Base-by-base conservation (phyloP, 2,113 vertebrate genomes). In the Trachemys scripta region DNA sequence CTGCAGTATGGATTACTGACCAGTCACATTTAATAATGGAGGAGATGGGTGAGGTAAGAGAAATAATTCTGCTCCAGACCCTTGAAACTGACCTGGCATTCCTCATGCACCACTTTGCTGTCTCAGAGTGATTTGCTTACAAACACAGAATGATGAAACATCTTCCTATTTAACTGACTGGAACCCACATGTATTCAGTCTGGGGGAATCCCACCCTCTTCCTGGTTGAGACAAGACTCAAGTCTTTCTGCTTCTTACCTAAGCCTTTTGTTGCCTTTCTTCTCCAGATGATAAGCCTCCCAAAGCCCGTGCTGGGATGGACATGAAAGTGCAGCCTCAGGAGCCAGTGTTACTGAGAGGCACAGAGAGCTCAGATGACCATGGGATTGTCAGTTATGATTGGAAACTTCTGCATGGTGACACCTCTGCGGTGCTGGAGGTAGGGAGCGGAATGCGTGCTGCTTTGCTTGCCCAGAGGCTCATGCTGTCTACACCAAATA, bases 261-360 rank as follows among this genome's bases (percentile, higher is more conserved):
- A 45, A 59, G 17, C n/a, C 38, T 80, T 94, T 42, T 79, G 91
- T 22, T 87, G 56, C 42, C 1, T 92, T 95, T 97, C 87, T 9
- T 92, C 80, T 80, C 38, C 95, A 99, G 99, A 95, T 79, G 97
- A 98, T 47, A 82, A 1, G 59, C 98, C 98, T 49, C 99, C 99
- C 1, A 92, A 92, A 92, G 98, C 98, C 35, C 96, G 98, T 17
- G 97, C 98, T 9, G 98, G 98, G 84, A 98, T 81, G 87, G 99
- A 99, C 96, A 95, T 97, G 87, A 99, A 98, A 49, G 98, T 99
- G 5, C 99, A 99, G 90, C 99, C 99, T 0, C 98, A 98, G 12
- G 99, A 99, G 5, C 92, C 80, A 0, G 97, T 99, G 91, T 97
- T 93, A 1, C 97, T 99, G 84, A 99, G 98, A 53, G 99, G 99